Evolutionary conservation across 1,140 invertebrate species (phyloP), one percentile per base, ranked within the genome.

Genomic region (Venustaconcha ellipsiformis): DNA sequence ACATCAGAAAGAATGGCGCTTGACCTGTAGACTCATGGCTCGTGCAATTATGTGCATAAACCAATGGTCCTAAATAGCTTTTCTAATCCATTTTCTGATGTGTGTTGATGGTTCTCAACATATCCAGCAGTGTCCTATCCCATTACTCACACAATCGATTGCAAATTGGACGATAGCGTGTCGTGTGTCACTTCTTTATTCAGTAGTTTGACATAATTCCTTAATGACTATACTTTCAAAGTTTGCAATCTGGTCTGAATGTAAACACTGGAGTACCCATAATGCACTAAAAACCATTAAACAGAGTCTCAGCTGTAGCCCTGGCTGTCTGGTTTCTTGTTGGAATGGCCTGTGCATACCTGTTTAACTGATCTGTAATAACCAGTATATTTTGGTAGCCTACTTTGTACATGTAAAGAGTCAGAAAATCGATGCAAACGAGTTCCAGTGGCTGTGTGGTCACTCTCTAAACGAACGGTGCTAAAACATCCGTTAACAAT

Each of bases 41-140:
- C 6, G 74, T 80, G 18, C 56, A 79, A 67, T 82, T 82, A 57
- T 82, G 79, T 14, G 74, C 70, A 70, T 72, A 74, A 4, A 74
- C 74, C 6, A 82, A n/a, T 17, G 71, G 65, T 15, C 18, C 20
- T 15, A 82, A 56, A 68, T 80, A 72, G 1, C 62, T 68, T 55
- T 74, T 71, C 78, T 78, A 82, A 55, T 80, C 64, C 15, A 2
- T 18, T 60, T 79, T 79, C 56, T 82, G 67, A 14, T 68, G 13
- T 14, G 55, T 48, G 23, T 77, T 30, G n/a, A 80, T 59, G 17
- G 78, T 77, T 48, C 74, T 70, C 14, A 80, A 58, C 71, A 77
- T 80, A 18, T 58, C 64, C 2, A 77, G 20, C 5, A 80, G 62
- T n/a, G 74, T 80, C 67, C 74, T 37, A 48, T 80, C 77, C 37